Evolutionary conservation across 2,888 invertebrate species (phyloP), one percentile per base, ranked within the genome.

Genomic region (Xanthia icteritia): DNA sequence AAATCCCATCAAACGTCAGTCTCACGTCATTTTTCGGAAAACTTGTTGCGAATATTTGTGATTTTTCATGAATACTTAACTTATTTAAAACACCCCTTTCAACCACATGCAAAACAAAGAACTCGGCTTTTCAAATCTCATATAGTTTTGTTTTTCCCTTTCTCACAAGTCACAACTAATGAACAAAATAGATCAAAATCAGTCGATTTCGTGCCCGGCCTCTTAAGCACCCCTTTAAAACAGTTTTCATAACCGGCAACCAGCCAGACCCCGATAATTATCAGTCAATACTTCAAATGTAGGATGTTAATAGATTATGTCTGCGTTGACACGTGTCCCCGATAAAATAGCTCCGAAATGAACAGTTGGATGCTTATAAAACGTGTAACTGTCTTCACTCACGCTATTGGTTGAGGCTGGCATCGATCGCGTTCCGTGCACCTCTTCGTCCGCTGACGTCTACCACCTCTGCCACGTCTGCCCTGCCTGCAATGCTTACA

Each of bases 371-470:
- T 48, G 27, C 6, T 56, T 54, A 36, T 64, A 17, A 60, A 68
- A 42, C 20, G 27, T 39, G 39, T 39, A 27, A 71, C 42, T 69
- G 72, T 65, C 15, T 61, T n/a, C 23, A 27, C 67, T 74, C 68
- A 74, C 79, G 74, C 71, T 72, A 79, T 56, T 27, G 71, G 63
- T 36, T 79, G 78, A 51, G 42, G n/a, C 27, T 27, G 31, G 36
- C 51, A 73, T 77, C 72, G 68, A 81, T 68, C 67, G 79, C 58
- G 56, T 51, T 42, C 13, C n/a, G n/a, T 39, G 51, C 23, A 20
- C 36, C 31, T 56, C n/a, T 17, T 64, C 39, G 86, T 79, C 23
- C 85, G 76, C 83, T 77, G 86, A 89, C 86, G 88, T 76, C 82
- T 73, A 85, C 79, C 87, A 80, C 82, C 20, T n/a, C 36, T 36